Evolutionary conservation across 2,888 invertebrate species (phyloP), one percentile per base, ranked within the genome.

Genomic region (Brenthis hecate): DNA sequence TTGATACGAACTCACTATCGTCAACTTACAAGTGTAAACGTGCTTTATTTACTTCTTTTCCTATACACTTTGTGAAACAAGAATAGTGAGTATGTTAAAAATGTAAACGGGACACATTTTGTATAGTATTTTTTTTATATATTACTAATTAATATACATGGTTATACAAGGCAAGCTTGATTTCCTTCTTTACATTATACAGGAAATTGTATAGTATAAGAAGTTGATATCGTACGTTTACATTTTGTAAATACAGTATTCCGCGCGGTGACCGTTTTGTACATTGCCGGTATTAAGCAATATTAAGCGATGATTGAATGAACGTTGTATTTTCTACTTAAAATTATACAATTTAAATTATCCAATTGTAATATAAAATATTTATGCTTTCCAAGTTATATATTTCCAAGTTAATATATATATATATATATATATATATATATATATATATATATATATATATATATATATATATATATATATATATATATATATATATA

Each of bases 201-300:
- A 48, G 14, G 23, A 2, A 58, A 58, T 6, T 58, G 23, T 60
- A 14, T 62, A 54, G 53, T 43, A 36, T 62, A 43, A 60, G 50
- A 43, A 54, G 54, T 62, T 19, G 53, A 43, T 62, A 3, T 53
- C 16, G 6, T 36, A 54, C 11, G 62, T 62, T 62, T 62, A 36
- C 53, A 54, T 28, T 19, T 62, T 3, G 19, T 19, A 8, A 54
- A 54, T 19, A 48, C 19, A 65, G 66, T 85, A 82, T 84, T 85
- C 76, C 78, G 75, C 75, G 79, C 80, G 83, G 82, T 79, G 84
- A 77, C 77, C 73, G 73, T 74, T 73, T 79, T 83, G 85, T 81
- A 80, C 83, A 85, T 83, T 83, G 81, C 78, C 78, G 75, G 73
- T 72, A 66, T 62, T 74, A 75, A 75, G 65, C 73, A 72, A 73